Conservation (phyloP, 2,888 invertebrate species). For the Nomada ruficornis region DNA sequence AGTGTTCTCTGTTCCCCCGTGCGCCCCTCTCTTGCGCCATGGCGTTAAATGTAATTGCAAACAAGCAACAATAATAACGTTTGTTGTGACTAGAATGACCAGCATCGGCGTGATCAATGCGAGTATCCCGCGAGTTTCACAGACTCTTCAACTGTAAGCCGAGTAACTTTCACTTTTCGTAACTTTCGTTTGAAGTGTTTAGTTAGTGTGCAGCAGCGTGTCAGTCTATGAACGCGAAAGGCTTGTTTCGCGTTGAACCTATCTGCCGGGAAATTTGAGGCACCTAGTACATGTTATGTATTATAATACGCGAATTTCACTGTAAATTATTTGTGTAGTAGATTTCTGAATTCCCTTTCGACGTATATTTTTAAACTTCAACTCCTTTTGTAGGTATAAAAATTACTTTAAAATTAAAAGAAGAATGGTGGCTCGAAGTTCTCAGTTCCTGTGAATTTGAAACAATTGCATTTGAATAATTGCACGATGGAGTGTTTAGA, state of each 20-base stretch:
- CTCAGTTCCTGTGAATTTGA: too few relatives aligned
- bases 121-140: neutral
- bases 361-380: too few relatives aligned
- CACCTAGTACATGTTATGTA: too few relatives aligned
- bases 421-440: too few relatives aligned
- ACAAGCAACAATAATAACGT: constrained; percentile 36
- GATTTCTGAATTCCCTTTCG: too few relatives aligned
- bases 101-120: neutral
- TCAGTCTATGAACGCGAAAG: neutral
- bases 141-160: neutral
- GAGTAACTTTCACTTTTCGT: neutral
- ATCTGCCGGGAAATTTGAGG: neutral
- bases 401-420: too few relatives aligned
- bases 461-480: too few relatives aligned
- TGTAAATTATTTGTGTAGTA: too few relatives aligned
- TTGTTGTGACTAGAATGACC: constrained; percentile 31
- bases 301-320: too few relatives aligned
- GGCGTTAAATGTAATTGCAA: constrained; percentile 40
- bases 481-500: too few relatives aligned
- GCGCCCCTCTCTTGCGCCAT: neutral
- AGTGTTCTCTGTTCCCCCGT: constrained; percentile 5
- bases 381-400: too few relatives aligned
- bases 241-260: neutral
- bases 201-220: neutral
- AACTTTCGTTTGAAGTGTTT: neutral